Evolutionary conservation across 2,113 vertebrate species (phyloP), one percentile per base, ranked within the genome.

Genomic region (Trogon melanurus): DNA sequence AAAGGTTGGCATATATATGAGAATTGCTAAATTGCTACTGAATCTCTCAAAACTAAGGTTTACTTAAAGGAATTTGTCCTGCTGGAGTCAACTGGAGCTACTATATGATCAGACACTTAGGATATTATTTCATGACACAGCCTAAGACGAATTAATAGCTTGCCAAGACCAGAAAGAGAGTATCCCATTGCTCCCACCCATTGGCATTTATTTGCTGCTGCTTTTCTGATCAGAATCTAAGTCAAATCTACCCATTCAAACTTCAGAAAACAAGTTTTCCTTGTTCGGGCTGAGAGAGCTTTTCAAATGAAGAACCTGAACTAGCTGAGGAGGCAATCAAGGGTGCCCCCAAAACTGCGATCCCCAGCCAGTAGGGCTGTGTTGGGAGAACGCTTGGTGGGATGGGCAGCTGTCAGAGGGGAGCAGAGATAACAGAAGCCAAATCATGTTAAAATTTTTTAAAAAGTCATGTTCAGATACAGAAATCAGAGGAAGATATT

Each of bases 231-330:
- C 29, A 73, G 50, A 79, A 22, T 53, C 7, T 17, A 70, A 70
- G 16, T 34, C 30, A 70, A 64, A 80, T 65, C 47, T 48, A 73
- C 6, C 22, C 47, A 74, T 18, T 44, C 19, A 27, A 20, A 32
- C 27, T 62, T 80, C 22, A 66, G 34, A 32, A 85, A 80, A 73
- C 0, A 0, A 62, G 4, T 10, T 85, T 27, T 16, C 2, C 0
- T 34, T 79, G 53, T 32, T 79, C 79, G 38, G 41, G 47, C 69
- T 80, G 36, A 5, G 41, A 5, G 1, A 4, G 3, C 48, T 17
- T 53, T 79, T 91, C 88, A 89, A 76, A 71, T 67, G 21, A 79
- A 88, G 56, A 73, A 74, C 23, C 10, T 78, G 15, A 86, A 61
- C 6, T 50, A 61, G 7, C 1, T 90, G 79, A 75, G 9, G 25